Percentiles rank a stretch among this genome's conserved stretches.
Conservation (phyloP, 2,113 vertebrate genomes). For the Gobius niger region DNA sequence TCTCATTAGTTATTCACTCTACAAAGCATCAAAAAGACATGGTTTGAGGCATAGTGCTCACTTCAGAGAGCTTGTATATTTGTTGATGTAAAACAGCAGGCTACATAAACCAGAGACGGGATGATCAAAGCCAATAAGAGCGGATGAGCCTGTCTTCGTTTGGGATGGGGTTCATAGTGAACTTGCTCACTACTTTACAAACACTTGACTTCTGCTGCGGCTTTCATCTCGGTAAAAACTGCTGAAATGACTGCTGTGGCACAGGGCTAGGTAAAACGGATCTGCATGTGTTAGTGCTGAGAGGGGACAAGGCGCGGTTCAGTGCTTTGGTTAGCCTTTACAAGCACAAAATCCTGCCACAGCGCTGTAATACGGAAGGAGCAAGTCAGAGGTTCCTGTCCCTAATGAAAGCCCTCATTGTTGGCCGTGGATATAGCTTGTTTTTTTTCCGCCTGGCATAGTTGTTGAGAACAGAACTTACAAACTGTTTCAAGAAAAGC, state of each 20-base stretch:
- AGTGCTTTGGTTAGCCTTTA: slow-evolving; percentile 60
- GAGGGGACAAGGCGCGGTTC: slow-evolving; percentile 62
- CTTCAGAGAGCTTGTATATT: slow-evolving; percentile 9
- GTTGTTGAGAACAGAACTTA: too few species aligned
- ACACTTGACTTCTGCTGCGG: slow-evolving; percentile 55
- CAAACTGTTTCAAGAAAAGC: too few species aligned
- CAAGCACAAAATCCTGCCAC: slow-evolving; percentile 57
- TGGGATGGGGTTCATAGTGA: slow-evolving; percentile 20
- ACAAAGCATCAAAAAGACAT: neutral
- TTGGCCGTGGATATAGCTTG: too few species aligned
- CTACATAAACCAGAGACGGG: slow-evolving; percentile 8
- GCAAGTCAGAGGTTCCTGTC: slow-evolving; percentile 61
- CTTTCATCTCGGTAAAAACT: slow-evolving; percentile 63
- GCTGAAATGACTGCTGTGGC: slow-evolving; percentile 53
- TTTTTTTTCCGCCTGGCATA: too few species aligned
- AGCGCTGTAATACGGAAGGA: slow-evolving; percentile 54
- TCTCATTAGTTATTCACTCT: neutral
- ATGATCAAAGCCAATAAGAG: slow-evolving; percentile 36
- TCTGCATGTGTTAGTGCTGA: slow-evolving; percentile 63
- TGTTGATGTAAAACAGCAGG: slow-evolving; percentile 10
- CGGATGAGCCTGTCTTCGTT: slow-evolving; percentile 19
- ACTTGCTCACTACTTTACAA: slow-evolving; percentile 42
- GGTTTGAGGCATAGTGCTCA: neutral
- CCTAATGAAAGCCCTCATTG: slow-evolving; percentile 27
- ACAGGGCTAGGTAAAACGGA: slow-evolving; percentile 47